Conservation (phyloP, 2,113 vertebrate genomes). For the Diadophis punctatus region DNA sequence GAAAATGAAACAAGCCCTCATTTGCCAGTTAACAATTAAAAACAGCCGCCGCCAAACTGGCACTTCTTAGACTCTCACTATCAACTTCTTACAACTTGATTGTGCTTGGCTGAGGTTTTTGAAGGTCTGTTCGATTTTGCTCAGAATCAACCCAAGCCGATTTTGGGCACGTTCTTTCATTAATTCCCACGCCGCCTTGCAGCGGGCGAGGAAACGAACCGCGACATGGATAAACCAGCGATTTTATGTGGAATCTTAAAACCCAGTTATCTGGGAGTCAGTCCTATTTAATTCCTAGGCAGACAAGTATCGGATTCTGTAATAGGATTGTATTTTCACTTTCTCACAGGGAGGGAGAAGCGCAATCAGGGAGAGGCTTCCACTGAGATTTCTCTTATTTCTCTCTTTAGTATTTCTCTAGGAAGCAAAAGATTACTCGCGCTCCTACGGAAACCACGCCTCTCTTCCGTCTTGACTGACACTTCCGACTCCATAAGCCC, state of each 20-base stretch:
- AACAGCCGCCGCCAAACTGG: background rate
- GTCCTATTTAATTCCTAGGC: background rate
- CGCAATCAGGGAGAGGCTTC: no score
- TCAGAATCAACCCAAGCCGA: background rate
- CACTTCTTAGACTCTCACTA: background rate
- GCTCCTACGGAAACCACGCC: background rate
- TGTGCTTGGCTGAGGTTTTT: background rate
- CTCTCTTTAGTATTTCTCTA: background rate
- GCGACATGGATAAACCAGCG: background rate
- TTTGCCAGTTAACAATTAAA: background rate
- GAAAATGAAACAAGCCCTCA: background rate
- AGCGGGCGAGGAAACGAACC: background rate
- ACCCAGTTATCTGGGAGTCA: background rate
- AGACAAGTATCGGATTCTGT: background rate
- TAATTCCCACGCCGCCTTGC: background rate
- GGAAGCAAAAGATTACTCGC: background rate
- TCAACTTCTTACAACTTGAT: background rate
- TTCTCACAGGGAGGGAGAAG: background rate
- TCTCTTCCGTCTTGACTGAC: background rate
- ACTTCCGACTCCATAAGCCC: background rate
- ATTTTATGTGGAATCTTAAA: background rate
- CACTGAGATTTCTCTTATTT: background rate
- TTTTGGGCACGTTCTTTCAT: background rate
- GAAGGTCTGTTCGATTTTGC: background rate
- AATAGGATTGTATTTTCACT: background rate